phyloP scores from a whole-genome alignment of 2,797 vertebrate species.

The Gymnoscopelus braueri region DNA sequence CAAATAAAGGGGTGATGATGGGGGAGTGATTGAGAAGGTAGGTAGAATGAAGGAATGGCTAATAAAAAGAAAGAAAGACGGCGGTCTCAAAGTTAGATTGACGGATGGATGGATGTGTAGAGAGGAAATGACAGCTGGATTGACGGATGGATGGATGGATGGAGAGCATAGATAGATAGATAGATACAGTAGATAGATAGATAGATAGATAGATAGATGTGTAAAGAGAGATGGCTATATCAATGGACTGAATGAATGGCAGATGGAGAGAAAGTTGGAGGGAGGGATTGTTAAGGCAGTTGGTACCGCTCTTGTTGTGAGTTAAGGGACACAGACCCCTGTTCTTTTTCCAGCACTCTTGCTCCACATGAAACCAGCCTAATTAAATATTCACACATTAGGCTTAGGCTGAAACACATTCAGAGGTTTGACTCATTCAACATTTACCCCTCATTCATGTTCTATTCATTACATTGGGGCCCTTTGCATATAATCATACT shows the following conservation, averaged over 20 bases:
- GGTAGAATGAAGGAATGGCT: too few relatives aligned
- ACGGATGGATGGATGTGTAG: conserved; percentile 8
- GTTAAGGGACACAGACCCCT: conserved; percentile 42
- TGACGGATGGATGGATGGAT: conserved; percentile 10
- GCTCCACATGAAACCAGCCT: conserved; percentile 66
- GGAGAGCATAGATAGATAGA: conserved; percentile 42
- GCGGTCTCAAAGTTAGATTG: neutral
- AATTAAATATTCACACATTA: conserved; percentile 75
- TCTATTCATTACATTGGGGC: conserved; percentile 71
- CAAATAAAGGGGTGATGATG: too few relatives aligned
- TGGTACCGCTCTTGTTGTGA: conserved; percentile 64
- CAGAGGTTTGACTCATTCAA: conserved; percentile 70
- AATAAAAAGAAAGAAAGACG: too few relatives aligned
- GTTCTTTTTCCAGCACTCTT: conserved; percentile 41
- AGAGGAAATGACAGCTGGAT: conserved; percentile 30
- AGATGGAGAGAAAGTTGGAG: conserved; percentile 33
- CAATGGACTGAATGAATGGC: conserved; percentile 8
- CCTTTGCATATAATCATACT: conserved; percentile 52
- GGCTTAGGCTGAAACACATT: conserved; percentile 61
- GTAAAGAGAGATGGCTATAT: conserved; percentile 37
- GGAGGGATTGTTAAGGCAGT: conserved; percentile 50
- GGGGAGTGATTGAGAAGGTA: too few relatives aligned
- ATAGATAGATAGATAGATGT: neutral
- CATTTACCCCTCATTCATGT: conserved; percentile 74
- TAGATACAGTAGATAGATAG: conserved; percentile 5